These are phyloP conservation scores for Mimas tiliae DNA, from an alignment of 2,888 invertebrate species.

Conservation along the genomic window DNA sequence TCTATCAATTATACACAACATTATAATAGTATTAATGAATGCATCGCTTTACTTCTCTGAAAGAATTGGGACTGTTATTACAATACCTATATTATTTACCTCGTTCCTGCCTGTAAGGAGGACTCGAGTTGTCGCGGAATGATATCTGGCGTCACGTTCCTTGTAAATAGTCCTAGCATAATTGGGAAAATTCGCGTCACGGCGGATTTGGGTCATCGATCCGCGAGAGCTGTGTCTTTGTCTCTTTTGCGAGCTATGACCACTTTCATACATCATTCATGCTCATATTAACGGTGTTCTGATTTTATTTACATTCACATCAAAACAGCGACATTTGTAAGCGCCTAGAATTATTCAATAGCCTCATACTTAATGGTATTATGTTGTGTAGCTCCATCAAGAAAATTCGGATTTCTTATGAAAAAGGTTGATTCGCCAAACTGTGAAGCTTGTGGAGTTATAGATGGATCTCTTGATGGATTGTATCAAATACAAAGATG, in stretches of 20 bases:
- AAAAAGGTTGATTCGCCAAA: too few relatives aligned
- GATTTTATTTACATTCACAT: constrained; percentile 3
- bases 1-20: too few relatives aligned
- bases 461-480: too few relatives aligned
- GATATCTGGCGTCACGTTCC: constrained; percentile 4
- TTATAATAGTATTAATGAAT: too few relatives aligned
- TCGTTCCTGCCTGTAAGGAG: background rate
- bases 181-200: constrained; percentile 28
- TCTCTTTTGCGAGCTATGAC: background rate
- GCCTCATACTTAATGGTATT: background rate
- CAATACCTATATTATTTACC: background rate
- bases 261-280: constrained; percentile 28
- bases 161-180: constrained; percentile 10
- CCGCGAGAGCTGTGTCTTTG: constrained; percentile 6
- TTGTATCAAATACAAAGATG: too few relatives aligned
- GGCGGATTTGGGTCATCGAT: constrained; percentile 27
- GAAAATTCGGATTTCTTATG: too few relatives aligned
- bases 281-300: background rate
- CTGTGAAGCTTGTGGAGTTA: too few relatives aligned
- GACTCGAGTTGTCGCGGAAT: background rate
- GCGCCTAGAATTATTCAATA: background rate
- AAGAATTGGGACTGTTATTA: too few relatives aligned
- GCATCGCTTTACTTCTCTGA: too few relatives aligned
- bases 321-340: constrained; percentile 1
- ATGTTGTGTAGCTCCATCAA: too few relatives aligned